Percentiles rank a stretch among this genome's conserved stretches.
Conservation (phyloP, 2,797 vertebrate species). For the Tenualosa thibaudeaui region DNA sequence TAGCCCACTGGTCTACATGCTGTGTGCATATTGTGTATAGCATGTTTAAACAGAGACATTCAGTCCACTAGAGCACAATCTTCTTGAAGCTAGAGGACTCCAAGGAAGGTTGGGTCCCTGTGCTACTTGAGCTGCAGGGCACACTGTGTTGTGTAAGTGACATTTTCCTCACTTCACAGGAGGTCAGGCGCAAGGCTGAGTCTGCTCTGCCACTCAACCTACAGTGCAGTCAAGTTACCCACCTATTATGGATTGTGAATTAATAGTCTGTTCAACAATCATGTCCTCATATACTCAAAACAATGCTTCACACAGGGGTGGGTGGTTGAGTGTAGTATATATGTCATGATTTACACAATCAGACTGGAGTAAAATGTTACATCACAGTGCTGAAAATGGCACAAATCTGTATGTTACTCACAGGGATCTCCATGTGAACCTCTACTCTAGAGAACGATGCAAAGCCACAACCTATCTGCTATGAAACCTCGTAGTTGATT, state of each 20-base stretch:
- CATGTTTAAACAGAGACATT: neutral
- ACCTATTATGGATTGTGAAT: neutral
- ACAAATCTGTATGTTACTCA: neutral
- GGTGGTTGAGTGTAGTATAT: neutral
- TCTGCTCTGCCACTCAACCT: constrained; percentile 6
- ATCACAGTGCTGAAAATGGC: neutral
- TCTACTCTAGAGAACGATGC: neutral
- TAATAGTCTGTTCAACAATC: neutral
- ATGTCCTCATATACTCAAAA: neutral
- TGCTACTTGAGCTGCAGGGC: neutral
- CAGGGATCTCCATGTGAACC: neutral
- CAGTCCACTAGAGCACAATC: neutral
- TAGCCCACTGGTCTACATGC: too few relatives aligned
- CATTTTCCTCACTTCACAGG: constrained; percentile 9
- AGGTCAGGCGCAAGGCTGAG: neutral
- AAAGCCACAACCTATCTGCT: neutral
- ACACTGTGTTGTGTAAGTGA: neutral
- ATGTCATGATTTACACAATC: neutral
- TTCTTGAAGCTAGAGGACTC: neutral
- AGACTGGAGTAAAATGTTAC: neutral
- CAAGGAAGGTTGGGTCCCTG: neutral
- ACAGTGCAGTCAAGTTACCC: neutral
- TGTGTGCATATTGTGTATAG: too few relatives aligned
- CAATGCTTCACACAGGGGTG: neutral
- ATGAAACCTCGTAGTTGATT: constrained; percentile 24